Base-by-base conservation (phyloP, 2,113 vertebrate genomes). In the Phrynosoma blainvillii region DNA sequence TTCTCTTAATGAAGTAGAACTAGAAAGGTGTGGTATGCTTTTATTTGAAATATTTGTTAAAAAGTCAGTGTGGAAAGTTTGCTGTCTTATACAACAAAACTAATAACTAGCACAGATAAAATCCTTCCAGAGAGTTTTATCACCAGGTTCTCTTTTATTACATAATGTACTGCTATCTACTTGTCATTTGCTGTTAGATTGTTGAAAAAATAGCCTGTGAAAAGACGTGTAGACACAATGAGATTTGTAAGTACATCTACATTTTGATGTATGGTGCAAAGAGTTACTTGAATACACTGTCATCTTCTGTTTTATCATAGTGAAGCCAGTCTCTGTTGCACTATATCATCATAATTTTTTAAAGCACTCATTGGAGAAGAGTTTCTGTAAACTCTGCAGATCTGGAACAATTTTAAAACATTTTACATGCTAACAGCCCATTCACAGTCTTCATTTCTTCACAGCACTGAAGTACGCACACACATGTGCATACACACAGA, bases 201-300 rank as follows among this genome's bases (percentile, higher is more conserved):
- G 27, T 88, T 89, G 90, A 68, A 25, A 65, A 25, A 65, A 91
- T 85, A 88, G 74, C 0, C 74, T 27, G 14, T 80, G 9, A 86
- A 11, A 91, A 89, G 0, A 0, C 0, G 84, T 84, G 84, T 20
- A 82, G 5, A 85, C 81, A 54, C 56, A 89, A 90, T 78, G 8
- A n/a, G 84, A 83, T 79, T 25, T 92, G 20, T 80, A 92, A 88
- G 81, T 88, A 92, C 92, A 90, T 84, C 52, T 84, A 30, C 42
- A 74, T n/a, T 62, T 6, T 16, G 1, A 0, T 90, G 73, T 73
- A 54, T 91, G 87, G 91, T 89, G 7, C 52, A 85, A 36, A 85
- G 30, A 11, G 12, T 90, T 89, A 65, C 65, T 78, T 93, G 89
- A 90, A 84, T 77, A 85, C 76, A 47, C 36, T 77, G 88, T 89